A percentile compares a stretch with the other conserved stretches of the same genome.
These are phyloP conservation scores for Drosophila nr. medialis DNA, from an alignment of 2,888 invertebrate species.

Conservation along the genomic window DNA sequence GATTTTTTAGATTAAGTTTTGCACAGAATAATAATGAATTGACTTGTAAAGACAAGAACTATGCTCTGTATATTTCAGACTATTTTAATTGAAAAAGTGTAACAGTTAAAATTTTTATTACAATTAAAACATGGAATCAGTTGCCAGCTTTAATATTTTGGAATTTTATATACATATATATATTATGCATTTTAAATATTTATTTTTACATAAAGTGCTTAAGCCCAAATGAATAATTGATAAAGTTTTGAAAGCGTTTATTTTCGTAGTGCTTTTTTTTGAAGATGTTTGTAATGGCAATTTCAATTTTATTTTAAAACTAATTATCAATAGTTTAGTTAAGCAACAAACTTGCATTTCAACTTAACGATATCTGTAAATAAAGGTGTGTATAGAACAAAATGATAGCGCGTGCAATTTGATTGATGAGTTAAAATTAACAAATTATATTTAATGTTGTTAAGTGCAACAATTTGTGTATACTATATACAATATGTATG, in stretches of 20 bases:
- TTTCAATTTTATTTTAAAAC: too few relatives aligned
- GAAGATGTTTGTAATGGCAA: too few relatives aligned
- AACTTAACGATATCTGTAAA: not conserved
- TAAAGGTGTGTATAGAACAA: not conserved
- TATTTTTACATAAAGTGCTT: not conserved
- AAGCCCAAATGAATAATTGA: too few relatives aligned
- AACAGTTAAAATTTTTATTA: not conserved
- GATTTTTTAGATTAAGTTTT: not conserved
- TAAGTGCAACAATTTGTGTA: not conserved
- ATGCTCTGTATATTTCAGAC: not conserved
- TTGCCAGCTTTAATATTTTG: not conserved
- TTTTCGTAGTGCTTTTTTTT: too few relatives aligned
- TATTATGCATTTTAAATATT: not conserved
- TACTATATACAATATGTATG: slow-evolving; percentile 8
- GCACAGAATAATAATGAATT: not conserved
- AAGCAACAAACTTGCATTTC: not conserved
- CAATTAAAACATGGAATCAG: not conserved
- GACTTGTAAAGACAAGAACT: not conserved
- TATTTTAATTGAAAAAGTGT: not conserved
- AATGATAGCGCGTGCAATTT: not conserved
- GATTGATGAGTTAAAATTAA: not conserved
- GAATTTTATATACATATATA: not conserved
- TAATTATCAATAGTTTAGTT: not conserved
- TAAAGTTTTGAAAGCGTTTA: not conserved
- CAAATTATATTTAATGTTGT: not conserved